A percentile compares a stretch with the other conserved stretches of the same genome.
These are phyloP conservation scores for Polypedilum vanderplanki DNA, from an alignment of 1,140 invertebrate genomes.

Conservation along the genomic window DNA sequence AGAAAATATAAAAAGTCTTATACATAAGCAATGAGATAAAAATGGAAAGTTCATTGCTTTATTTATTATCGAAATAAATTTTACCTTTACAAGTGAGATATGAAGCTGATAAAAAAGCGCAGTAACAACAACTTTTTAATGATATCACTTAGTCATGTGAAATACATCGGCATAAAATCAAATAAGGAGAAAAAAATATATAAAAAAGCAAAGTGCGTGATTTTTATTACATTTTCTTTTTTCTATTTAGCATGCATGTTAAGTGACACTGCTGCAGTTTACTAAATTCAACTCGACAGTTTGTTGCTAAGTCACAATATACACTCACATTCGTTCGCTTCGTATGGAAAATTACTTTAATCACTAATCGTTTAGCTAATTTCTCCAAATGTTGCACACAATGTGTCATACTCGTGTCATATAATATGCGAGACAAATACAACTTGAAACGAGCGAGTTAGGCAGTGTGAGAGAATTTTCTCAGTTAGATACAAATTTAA, in stretches of 20 bases:
- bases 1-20: too few relatives aligned
- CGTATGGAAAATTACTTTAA: too few relatives aligned
- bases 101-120: background rate
- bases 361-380: background rate
- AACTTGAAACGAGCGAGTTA: too few relatives aligned
- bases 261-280: too few relatives aligned
- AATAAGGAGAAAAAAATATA: background rate
- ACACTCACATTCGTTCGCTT: too few relatives aligned
- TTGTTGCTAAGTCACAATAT: too few relatives aligned
- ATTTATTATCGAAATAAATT: background rate
- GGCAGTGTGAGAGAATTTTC: too few relatives aligned
- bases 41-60: constrained; percentile 6
- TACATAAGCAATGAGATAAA: background rate
- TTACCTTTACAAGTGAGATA: background rate
- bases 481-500: too few relatives aligned
- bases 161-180: background rate
- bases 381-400: background rate
- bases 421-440: background rate
- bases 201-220: background rate
- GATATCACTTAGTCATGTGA: constrained; percentile 9
- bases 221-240: background rate
- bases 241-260: too few relatives aligned
- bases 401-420: background rate
- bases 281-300: too few relatives aligned
- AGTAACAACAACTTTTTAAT: background rate